phyloP scores from a whole-genome alignment of 2,113 vertebrate species.

The Hippocampus abdominalis region DNA sequence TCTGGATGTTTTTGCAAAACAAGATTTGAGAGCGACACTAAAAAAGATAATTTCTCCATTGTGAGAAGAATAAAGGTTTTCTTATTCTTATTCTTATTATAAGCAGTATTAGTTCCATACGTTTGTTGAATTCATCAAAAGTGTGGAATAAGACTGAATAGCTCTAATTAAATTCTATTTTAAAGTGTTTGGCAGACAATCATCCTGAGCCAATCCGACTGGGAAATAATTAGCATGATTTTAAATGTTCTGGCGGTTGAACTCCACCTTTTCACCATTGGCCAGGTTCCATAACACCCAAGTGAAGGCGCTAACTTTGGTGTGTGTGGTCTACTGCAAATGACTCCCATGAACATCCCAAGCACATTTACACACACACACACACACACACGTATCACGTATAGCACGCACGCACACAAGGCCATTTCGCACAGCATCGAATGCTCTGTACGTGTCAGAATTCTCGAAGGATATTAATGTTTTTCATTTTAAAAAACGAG shows the following conservation, averaged over 20 bases:
- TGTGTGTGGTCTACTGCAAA: constrained; percentile 55
- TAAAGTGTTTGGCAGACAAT: neutral
- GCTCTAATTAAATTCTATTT: neutral
- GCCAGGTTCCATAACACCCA: constrained; percentile 22
- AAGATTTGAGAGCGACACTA: no score
- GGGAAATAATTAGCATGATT: constrained; percentile 1
- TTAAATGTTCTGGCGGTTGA: constrained; percentile 20
- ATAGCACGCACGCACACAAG: constrained; percentile 30
- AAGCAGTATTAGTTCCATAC: neutral
- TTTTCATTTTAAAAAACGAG: constrained; percentile 22
- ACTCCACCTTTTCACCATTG: constrained; percentile 33
- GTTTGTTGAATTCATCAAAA: neutral
- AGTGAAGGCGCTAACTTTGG: constrained; percentile 45
- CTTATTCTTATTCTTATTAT: no score
- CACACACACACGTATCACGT: no score
- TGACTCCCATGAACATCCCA: constrained; percentile 16
- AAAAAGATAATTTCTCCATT: no score
- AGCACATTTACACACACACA: constrained; percentile 11
- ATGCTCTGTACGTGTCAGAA: constrained; percentile 24
- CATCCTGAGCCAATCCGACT: neutral
- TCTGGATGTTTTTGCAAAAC: no score
- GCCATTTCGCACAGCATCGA: constrained; percentile 23
- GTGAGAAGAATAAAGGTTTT: neutral
- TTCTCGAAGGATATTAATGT: constrained; percentile 42
- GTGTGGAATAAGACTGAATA: neutral